Evolutionary conservation across 2,797 vertebrate genomes (phyloP), one percentile per base, ranked within the genome.

Genomic region (Enteromius treurensis): DNA sequence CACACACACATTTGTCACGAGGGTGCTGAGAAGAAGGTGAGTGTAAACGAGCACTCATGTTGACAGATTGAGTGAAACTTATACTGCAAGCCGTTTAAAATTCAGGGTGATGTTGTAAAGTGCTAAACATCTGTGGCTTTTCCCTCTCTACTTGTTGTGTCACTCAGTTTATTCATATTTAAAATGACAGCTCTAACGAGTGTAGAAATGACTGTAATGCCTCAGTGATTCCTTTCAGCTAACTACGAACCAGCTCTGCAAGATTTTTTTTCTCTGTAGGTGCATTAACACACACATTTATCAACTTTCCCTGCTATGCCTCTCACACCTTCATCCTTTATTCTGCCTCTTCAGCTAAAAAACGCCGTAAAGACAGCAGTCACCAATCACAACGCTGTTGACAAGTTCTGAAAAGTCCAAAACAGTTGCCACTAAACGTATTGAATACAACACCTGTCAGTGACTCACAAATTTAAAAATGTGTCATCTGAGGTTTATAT

Each of bases 21-120:
- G 29, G 93, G 94, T 0, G 93, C 95, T 0, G 96, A 98, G 91
- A 97, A 96, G 74, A 97, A 90, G 95, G 97, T 99, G 79, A 80
- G 88, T 84, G 19, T 49, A 34, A 65, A 78, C 1, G 5, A 5
- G 3, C 5, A 10, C 14, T 42, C n/a, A 26, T 60, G 6, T 60
- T 58, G 51, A 40, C 53, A 26, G 13, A 17, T 58, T 76, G 8
- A 42, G n/a, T 23, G 34, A 34, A 60, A 42, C 1, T 32, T 21
- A 8, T 55, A 55, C 53, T 26, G 58, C 19, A 42, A 60, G 34
- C 14, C 15, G 49, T 65, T 78, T 47, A 21, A 45, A 64, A 77
- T 78, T 45, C 58, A 76, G n/a, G 26, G 47, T 42, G 60, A 82
- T 55, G 47, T 21, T 76, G 58, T 40, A 40, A 49, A 68, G 23